These are phyloP conservation scores for Thalassoma bifasciatum DNA, from an alignment of 2,113 vertebrate genomes.

Conservation along the genomic window DNA sequence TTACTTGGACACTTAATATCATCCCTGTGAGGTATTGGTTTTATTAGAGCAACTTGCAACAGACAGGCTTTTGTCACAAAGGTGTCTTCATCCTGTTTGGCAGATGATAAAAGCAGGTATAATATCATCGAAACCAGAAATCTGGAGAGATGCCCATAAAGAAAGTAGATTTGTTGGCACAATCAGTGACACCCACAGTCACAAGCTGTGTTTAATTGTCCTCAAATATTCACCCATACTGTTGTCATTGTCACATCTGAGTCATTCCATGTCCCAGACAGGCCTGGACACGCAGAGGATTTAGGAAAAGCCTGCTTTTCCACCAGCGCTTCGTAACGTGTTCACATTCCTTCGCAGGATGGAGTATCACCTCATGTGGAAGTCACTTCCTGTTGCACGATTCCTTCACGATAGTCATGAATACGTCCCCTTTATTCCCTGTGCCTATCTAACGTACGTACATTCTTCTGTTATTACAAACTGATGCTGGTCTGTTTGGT, in stretches of 20 bases:
- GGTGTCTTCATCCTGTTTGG: conserved; percentile 4
- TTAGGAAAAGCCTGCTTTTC: conserved; percentile 78
- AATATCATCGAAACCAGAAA: conserved; percentile 45
- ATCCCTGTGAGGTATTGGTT: neutral
- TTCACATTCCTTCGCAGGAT: conserved; percentile 63
- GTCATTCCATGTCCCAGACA: conserved; percentile 54
- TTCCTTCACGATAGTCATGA: conserved; percentile 28
- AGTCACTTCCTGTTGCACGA: conserved; percentile 56
- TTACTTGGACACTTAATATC: conserved; percentile 3
- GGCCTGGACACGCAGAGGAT: conserved; percentile 71
- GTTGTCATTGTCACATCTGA: conserved; percentile 74
- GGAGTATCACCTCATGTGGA: conserved; percentile 50
- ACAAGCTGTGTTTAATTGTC: conserved; percentile 17
- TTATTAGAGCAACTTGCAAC: conserved; percentile 1
- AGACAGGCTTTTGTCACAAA: conserved; percentile 1
- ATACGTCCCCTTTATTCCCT: conserved; percentile 51
- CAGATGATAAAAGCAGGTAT: neutral
- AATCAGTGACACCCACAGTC: conserved; percentile 15
- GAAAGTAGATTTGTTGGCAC: conserved; percentile 4
- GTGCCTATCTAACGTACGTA: conserved; percentile 61
- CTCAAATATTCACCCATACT: conserved; percentile 22
- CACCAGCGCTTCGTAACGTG: conserved; percentile 65
- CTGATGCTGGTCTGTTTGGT: conserved; percentile 65
- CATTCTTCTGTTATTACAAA: conserved; percentile 74
- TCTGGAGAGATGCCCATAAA: conserved; percentile 37